These are phyloP conservation scores for Unio pictorum DNA, from an alignment of 2,888 invertebrate genomes.

Conservation along the genomic window DNA sequence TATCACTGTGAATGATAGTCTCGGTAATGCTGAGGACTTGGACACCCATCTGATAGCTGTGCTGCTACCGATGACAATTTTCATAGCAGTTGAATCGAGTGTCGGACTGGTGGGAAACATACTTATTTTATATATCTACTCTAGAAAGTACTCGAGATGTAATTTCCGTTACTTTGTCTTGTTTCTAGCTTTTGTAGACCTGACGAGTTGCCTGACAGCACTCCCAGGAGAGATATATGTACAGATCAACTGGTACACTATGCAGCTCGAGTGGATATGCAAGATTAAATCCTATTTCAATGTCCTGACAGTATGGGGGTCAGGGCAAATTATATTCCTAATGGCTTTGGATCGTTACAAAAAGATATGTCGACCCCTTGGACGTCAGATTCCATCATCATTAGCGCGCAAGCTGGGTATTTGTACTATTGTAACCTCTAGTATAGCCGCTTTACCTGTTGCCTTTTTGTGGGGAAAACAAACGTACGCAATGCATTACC, in stretches of 20 bases:
- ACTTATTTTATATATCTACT: conserved; percentile 17
- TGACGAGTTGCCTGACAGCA: conserved; percentile 24
- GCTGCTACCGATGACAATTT: conserved; percentile 19
- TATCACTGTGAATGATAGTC: too few species aligned
- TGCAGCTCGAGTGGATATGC: conserved; percentile 19
- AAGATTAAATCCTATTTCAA: conserved; percentile 30
- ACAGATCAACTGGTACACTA: conserved; percentile 27
- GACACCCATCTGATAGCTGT: too few species aligned
- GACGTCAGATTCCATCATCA: conserved; percentile 23
- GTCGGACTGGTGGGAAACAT: conserved; percentile 25
- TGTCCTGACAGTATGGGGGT: conserved; percentile 25
- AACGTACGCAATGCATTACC: conserved; percentile 5
- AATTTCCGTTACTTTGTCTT: conserved; percentile 16
- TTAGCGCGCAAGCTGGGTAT: conserved; percentile 17
- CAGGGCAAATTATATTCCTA: conserved; percentile 17
- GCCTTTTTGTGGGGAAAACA: conserved; percentile 27
- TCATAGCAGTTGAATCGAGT: conserved; percentile 22
- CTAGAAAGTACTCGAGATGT: conserved; percentile 5
- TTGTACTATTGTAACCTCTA: conserved; percentile 4
- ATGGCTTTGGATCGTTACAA: conserved; percentile 28
- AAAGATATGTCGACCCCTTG: conserved; percentile 24
- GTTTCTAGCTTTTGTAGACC: conserved; percentile 17
- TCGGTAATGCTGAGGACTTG: too few species aligned
- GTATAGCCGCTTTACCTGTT: conserved; percentile 16
- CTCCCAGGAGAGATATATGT: conserved; percentile 29